These are phyloP conservation scores for Drosophila persimilis DNA, from an alignment of 1,140 invertebrate genomes.

Conservation along the genomic window DNA sequence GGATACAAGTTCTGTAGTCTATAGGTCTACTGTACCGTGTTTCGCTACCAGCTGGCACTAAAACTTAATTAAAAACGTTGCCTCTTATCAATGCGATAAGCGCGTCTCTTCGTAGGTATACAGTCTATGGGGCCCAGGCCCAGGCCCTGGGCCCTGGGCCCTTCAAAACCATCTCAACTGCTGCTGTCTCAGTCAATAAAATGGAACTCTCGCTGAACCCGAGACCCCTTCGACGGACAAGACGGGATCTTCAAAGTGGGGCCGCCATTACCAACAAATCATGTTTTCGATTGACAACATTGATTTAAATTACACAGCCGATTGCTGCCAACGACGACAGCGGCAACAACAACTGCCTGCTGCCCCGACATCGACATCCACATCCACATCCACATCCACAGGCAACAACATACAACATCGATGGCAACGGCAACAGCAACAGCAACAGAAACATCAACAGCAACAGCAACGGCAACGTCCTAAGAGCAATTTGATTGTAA, in stretches of 20 bases:
- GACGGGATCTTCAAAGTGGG: constrained; percentile 69
- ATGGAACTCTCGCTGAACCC: constrained; percentile 18
- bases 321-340: constrained; percentile 68
- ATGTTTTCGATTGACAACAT: constrained; percentile 83
- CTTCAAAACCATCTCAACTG: constrained; percentile 16
- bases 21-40: constrained; percentile 35
- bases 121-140: constrained; percentile 3
- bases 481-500: constrained; percentile 70
- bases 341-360: constrained; percentile 42
- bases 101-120: constrained; percentile 32
- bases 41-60: constrained; percentile 47
- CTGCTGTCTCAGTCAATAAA: constrained; percentile 41
- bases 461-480: constrained; percentile 53
- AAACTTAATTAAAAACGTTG: constrained; percentile 79
- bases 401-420: too few relatives aligned
- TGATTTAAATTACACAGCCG: constrained; percentile 82
- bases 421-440: constrained; percentile 18
- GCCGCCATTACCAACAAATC: constrained; percentile 82
- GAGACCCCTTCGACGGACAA: constrained; percentile 3
- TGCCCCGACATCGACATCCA: constrained; percentile 1
- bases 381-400: constrained; percentile 1
- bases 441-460: constrained; percentile 35
- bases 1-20: background rate
- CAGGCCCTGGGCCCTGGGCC: constrained; percentile 11
- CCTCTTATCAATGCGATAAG: constrained; percentile 71